A percentile compares a stretch with the other conserved stretches of the same genome.
phyloP scores from a whole-genome alignment of 2,888 invertebrate species.

The Rotaria macrura region DNA sequence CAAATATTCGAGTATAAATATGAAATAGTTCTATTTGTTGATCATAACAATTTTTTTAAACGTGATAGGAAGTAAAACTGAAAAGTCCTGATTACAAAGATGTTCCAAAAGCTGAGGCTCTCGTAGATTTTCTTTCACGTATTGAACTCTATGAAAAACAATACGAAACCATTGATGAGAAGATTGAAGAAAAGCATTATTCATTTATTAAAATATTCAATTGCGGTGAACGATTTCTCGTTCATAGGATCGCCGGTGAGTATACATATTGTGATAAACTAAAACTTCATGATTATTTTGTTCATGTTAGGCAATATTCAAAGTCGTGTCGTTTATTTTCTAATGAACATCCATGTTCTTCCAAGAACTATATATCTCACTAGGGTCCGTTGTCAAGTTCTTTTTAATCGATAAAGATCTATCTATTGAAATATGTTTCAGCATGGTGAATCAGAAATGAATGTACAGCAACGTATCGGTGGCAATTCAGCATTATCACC shows the following conservation, averaged over 20 bases:
- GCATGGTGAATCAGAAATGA: slow-evolving; percentile 93
- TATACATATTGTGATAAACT: no score
- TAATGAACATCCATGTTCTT: slow-evolving; percentile 98
- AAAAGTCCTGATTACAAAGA: slow-evolving; percentile 93
- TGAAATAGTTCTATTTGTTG: not conserved
- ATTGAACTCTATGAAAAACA: slow-evolving; percentile 88
- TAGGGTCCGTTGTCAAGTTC: slow-evolving; percentile 57
- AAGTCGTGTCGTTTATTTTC: slow-evolving; percentile 88
- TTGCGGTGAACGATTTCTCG: slow-evolving; percentile 53
- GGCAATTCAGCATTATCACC: slow-evolving; percentile 81
- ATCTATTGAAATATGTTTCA: slow-evolving; percentile 44
- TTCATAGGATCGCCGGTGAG: slow-evolving; percentile 51
- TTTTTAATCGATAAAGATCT: not conserved
- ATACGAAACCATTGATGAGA: slow-evolving; percentile 81
- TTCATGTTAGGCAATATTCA: slow-evolving; percentile 69
- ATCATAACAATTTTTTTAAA: no score
- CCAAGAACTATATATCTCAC: slow-evolving; percentile 93
- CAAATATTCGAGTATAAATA: slow-evolving; percentile 65
- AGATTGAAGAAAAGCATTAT: slow-evolving; percentile 59
- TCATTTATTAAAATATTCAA: slow-evolving; percentile 81
- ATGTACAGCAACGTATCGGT: slow-evolving; percentile 81
- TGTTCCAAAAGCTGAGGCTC: slow-evolving; percentile 74
- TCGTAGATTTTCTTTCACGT: slow-evolving; percentile 76
- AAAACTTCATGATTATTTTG: no score
- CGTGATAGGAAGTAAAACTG: slow-evolving; percentile 69